Percentiles rank a stretch among this genome's conserved stretches.
phyloP scores from a whole-genome alignment of 2,888 invertebrate genomes.

The Athalia rosae region DNA sequence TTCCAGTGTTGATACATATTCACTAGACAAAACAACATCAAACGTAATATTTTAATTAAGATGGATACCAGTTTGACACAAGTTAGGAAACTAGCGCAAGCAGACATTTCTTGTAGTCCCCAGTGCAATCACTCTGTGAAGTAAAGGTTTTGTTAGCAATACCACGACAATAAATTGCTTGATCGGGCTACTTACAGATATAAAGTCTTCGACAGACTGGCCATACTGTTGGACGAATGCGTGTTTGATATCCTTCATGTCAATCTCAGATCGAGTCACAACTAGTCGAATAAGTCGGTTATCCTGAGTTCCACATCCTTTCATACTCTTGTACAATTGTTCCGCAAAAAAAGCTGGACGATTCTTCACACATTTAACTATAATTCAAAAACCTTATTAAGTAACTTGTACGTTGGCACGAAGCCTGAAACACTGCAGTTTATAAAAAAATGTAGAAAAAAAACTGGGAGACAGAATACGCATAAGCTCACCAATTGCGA shows the following conservation, averaged over 20 bases:
- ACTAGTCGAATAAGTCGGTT: slow-evolving; percentile 89
- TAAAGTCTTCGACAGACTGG: slow-evolving; percentile 86
- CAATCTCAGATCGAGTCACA: slow-evolving; percentile 88
- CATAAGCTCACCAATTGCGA: slow-evolving; percentile 80
- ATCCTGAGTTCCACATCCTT: slow-evolving; percentile 93
- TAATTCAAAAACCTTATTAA: slow-evolving; percentile 52
- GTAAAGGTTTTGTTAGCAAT: slow-evolving; percentile 50
- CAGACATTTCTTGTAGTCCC: slow-evolving; percentile 90
- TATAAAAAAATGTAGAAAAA: neutral
- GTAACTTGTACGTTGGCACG: neutral
- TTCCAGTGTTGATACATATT: neutral
- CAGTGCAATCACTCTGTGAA: slow-evolving; percentile 86
- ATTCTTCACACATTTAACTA: slow-evolving; percentile 87
- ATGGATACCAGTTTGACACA: neutral
- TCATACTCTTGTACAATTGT: slow-evolving; percentile 90
- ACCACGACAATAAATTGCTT: slow-evolving; percentile 5
- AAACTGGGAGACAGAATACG: neutral
- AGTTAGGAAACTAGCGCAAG: slow-evolving; percentile 79
- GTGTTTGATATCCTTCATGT: slow-evolving; percentile 88
- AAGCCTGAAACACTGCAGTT: neutral
- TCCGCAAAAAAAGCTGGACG: slow-evolving; percentile 90
- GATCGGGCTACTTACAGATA: slow-evolving; percentile 78
- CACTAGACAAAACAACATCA: neutral
- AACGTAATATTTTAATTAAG: neutral
- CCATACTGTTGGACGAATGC: slow-evolving; percentile 85